Evolutionary conservation across 1,140 invertebrate species (phyloP).

Genomic region (Protaetia brevitarsis): DNA sequence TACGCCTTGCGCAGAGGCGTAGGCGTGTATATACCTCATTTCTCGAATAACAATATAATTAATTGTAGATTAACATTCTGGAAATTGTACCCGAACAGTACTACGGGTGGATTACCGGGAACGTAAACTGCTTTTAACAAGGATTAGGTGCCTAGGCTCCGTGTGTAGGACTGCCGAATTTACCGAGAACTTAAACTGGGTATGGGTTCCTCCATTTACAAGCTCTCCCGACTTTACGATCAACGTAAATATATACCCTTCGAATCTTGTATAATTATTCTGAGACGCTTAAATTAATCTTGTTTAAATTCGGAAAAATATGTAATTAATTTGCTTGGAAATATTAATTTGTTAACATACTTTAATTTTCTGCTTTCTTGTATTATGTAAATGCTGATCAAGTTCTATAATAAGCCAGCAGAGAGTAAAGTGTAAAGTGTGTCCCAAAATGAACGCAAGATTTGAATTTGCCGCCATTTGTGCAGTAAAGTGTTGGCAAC

Average conservation of each 20-base stretch:
- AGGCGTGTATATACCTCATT: not conserved
- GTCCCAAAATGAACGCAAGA: too few species aligned
- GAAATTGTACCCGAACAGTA: not conserved
- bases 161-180: not conserved
- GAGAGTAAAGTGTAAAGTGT: too few species aligned
- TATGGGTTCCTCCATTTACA: not conserved
- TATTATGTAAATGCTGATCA: too few species aligned
- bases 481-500: too few species aligned
- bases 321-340: too few species aligned
- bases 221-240: not conserved
- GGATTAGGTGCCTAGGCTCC: not conserved
- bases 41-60: constrained; percentile 9
- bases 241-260: not conserved
- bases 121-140: not conserved
- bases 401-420: too few species aligned
- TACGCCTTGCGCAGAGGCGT: not conserved
- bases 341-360: too few species aligned
- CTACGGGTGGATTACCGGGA: not conserved
- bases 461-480: too few species aligned
- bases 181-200: not conserved
- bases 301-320: not conserved
- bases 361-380: too few species aligned
- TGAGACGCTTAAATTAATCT: not conserved
- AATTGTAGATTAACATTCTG: constrained; percentile 2
- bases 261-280: not conserved